Evolutionary conservation across 2,888 invertebrate genomes (phyloP), one percentile per base, ranked within the genome.

Genomic region (Pandemis corylana): DNA sequence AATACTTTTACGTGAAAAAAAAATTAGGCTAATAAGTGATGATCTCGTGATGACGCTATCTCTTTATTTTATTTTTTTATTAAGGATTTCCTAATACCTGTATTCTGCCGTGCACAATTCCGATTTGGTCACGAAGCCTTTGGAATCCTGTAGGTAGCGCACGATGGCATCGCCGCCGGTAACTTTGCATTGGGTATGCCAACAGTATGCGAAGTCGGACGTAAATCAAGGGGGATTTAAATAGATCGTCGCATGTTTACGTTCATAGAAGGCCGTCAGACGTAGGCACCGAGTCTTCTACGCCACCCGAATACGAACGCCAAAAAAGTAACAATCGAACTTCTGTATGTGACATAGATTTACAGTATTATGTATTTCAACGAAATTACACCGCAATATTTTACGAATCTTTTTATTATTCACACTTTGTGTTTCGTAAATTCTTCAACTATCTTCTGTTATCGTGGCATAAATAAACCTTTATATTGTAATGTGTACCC

Each of bases 151-250:
- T 56, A 41, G 51, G 72, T 44, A 56, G 44, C 36, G 63, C 61
- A 41, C 53, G 61, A 66, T 66, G 74, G 65, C 74, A 69, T 67
- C 72, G 67, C 44, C 28, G 49, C 74, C 64, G 65, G 69, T 59
- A 71, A 74, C 71, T 74, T 74, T 65, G 72, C 76, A 69, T 69
- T 62, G 68, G 62, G 73, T 64, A 74, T 76, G 71, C 67, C 65
- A 68, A 76, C 70, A 78, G 76, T 76, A 78, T 76, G 84, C 85
- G 79, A 85, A 86, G 86, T 82, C 78, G 80, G 77, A 79, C 86
- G 84, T 91, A 90, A 89, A 90, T 91, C 90, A 89, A 81, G 71
- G 20, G 71, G 83, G 86, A 85, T 88, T 85, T 84, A 80, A 81
- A 83, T 75, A 85, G 82, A 83, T 84, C 79, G 82, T 82, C 80